Percentiles rank a stretch among this genome's conserved stretches.
phyloP scores from a whole-genome alignment of 2,113 vertebrate genomes.

The Hassar affinis region DNA sequence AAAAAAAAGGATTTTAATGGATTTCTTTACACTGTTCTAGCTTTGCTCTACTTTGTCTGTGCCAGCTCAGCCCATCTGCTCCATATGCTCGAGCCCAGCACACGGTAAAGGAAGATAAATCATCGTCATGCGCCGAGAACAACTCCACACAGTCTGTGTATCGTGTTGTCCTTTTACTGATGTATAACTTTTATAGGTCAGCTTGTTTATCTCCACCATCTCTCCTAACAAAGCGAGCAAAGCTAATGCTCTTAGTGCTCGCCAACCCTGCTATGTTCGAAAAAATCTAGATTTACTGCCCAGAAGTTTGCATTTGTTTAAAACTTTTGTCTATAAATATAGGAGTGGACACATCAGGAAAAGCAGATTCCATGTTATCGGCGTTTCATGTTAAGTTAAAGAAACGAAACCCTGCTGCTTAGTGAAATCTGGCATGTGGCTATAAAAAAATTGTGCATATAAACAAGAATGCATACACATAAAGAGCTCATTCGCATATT shows the following conservation, averaged over 20 bases:
- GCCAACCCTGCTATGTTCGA: no score
- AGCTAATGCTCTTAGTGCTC: neutral
- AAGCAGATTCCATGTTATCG: no score
- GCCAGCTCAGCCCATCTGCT: constrained; percentile 13
- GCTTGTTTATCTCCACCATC: neutral
- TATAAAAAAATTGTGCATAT: no score
- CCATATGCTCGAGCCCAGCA: neutral
- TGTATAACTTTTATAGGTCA: neutral
- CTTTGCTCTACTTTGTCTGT: neutral
- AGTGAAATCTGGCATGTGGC: no score
- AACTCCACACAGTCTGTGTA: neutral
- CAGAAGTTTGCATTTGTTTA: no score
- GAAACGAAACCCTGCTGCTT: no score
- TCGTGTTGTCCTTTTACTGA: neutral
- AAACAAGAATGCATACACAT: no score
- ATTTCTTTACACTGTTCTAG: neutral
- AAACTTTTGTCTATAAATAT: no score
- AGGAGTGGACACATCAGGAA: no score
- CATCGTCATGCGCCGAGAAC: neutral
- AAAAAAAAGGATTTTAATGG: no score
- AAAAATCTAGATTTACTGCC: neutral
- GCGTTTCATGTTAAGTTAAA: no score
- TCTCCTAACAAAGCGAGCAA: neutral
- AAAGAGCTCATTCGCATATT: no score
- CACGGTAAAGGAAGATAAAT: neutral